These are phyloP conservation scores for Eupelmus urozonus DNA, from an alignment of 2,888 invertebrate genomes.

Conservation along the genomic window DNA sequence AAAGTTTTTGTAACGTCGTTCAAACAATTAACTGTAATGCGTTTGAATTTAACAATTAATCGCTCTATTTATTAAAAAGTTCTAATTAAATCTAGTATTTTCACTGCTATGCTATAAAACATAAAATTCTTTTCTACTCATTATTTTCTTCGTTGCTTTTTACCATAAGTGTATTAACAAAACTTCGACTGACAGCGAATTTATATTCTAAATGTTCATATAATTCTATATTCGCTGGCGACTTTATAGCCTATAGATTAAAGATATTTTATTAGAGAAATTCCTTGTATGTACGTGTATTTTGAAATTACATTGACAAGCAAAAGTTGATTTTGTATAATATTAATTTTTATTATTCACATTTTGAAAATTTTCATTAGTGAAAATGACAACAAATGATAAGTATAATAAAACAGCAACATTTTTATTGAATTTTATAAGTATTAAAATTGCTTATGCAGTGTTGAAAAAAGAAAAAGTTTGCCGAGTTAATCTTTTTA, in stretches of 20 bases:
- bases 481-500: constrained; percentile 43
- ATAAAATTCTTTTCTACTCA: constrained; percentile 26
- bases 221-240: constrained; percentile 58
- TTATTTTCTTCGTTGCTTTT: constrained; percentile 34
- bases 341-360: constrained; percentile 42
- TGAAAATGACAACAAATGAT: constrained; percentile 23
- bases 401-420: no score
- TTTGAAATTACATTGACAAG: constrained; percentile 37
- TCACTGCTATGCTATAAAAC: background rate
- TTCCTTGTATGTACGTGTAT: constrained; percentile 14
- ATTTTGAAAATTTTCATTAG: constrained; percentile 15
- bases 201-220: constrained; percentile 48
- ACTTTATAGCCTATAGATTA: constrained; percentile 40
- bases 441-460: constrained; percentile 26
- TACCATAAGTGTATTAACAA: constrained; percentile 53
- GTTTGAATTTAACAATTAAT: constrained; percentile 5
- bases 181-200: constrained; percentile 52
- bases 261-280: constrained; percentile 42
- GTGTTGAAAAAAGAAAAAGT: background rate
- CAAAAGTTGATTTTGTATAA: constrained; percentile 43
- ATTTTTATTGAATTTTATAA: constrained; percentile 24
- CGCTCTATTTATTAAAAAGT: constrained; percentile 40
- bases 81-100: background rate
- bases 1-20: constrained; percentile 30
- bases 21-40: constrained; percentile 15